These are phyloP conservation scores for Sardinella longiceps DNA, from an alignment of 2,797 vertebrate genomes.

Conservation along the genomic window DNA sequence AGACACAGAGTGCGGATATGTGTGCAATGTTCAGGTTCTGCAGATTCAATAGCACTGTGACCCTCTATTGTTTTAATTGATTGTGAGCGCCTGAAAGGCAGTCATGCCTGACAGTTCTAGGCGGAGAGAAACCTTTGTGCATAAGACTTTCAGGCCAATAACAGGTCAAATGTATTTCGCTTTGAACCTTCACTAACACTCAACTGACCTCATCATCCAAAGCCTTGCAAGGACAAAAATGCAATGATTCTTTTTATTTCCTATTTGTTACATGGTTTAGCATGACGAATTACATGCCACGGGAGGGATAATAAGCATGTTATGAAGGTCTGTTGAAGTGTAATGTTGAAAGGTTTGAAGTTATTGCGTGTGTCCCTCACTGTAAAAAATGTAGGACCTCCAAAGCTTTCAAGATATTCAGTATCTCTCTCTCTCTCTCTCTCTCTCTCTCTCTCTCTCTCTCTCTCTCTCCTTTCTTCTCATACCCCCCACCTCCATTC, in stretches of 20 bases:
- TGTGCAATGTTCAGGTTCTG: background rate
- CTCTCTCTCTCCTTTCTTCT: background rate
- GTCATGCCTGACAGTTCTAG: background rate
- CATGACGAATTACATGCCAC: background rate
- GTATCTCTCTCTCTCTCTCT: background rate
- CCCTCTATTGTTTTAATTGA: constrained; percentile 4
- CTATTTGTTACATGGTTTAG: background rate
- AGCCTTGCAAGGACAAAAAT: background rate
- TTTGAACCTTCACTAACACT: background rate
- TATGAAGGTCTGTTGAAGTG: background rate
- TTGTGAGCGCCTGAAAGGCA: background rate
- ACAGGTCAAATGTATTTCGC: background rate
- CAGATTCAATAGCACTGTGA: background rate
- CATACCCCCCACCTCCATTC: background rate
- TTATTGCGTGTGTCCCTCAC: constrained; percentile 2
- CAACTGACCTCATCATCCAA: background rate
- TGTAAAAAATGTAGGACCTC: background rate
- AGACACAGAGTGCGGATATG: background rate
- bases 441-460: background rate
- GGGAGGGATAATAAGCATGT: background rate
- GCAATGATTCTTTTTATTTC: background rate
- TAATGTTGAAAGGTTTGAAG: background rate
- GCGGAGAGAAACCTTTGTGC: background rate
- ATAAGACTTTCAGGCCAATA: background rate
- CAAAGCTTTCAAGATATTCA: background rate